Conservation (phyloP, 2,113 vertebrate genomes). For the Castor canadensis region DNA sequence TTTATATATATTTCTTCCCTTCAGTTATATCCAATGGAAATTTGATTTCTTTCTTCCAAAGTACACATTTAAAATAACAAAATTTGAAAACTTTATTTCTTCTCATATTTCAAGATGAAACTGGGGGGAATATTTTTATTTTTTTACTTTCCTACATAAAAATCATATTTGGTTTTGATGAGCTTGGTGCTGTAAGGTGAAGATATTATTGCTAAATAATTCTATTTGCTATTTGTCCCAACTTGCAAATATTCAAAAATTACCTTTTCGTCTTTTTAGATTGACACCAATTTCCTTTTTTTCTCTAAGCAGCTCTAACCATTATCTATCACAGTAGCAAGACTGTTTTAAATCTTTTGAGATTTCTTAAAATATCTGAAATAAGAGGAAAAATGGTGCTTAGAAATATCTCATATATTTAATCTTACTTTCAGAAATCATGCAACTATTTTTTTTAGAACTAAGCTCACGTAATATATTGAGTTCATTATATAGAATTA, state of each 20-base stretch:
- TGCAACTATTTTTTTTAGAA: not conserved
- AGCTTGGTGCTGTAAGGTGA: not conserved
- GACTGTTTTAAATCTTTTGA: not conserved
- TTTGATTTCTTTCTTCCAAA: not conserved
- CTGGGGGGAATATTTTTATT: not conserved
- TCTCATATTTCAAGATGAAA: not conserved
- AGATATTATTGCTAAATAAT: not conserved
- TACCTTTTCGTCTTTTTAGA: not conserved
- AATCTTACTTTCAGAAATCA: not conserved
- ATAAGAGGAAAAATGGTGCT: not conserved
- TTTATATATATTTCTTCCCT: not conserved
- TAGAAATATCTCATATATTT: not conserved
- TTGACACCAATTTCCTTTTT: not conserved
- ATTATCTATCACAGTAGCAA: not conserved
- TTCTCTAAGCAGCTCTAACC: not conserved
- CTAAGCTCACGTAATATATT: not conserved
- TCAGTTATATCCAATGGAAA: not conserved
- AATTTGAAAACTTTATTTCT: not conserved
- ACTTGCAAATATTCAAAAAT: not conserved
- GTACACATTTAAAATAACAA: not conserved
- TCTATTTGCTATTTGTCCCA: not conserved
- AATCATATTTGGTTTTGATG: not conserved
- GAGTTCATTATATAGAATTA: not conserved
- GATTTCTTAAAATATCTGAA: not conserved
- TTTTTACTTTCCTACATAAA: not conserved